These are phyloP conservation scores for Andrena cerasifolii DNA, from an alignment of 1,140 invertebrate species.

Conservation along the genomic window DNA sequence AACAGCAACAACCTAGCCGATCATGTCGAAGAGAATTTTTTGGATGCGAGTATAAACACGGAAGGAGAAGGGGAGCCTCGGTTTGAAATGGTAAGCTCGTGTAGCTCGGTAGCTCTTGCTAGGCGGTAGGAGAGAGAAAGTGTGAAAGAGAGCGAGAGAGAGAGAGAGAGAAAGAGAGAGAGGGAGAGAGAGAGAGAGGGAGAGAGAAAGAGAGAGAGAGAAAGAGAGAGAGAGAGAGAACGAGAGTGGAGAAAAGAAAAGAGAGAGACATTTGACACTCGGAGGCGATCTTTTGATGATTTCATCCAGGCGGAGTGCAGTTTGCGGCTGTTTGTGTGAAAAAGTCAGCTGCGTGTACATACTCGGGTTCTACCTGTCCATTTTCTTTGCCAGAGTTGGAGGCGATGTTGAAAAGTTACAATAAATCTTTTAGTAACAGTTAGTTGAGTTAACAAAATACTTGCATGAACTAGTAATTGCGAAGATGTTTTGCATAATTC, in stretches of 20 bases:
- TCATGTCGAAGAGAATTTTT: conserved; percentile 79
- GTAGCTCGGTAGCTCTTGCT: conserved; percentile 82
- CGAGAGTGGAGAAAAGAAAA: conserved; percentile 4
- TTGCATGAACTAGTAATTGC: background rate
- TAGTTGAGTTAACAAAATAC: background rate
- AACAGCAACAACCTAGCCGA: conserved; percentile 83
- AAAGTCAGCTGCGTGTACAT: conserved; percentile 78
- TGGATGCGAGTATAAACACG: conserved; percentile 79
- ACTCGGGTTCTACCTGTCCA: conserved; percentile 60
- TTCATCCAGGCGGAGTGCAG: conserved; percentile 81
- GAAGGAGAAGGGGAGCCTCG: conserved; percentile 78
- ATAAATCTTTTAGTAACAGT: background rate
- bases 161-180: conserved; percentile 19
- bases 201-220: conserved; percentile 48
- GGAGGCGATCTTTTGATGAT: conserved; percentile 72
- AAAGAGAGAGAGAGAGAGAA: conserved; percentile 25
- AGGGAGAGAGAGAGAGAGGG: conserved; percentile 47
- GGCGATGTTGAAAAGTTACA: conserved; percentile 7
- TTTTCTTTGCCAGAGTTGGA: conserved; percentile 49
- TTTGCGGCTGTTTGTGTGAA: conserved; percentile 81
- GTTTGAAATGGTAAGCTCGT: conserved; percentile 83
- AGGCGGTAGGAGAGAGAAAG: conserved; percentile 76
- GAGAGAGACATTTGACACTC: conserved; percentile 80
- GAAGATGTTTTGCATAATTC: background rate
- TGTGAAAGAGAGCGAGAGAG: conserved; percentile 13